phyloP scores from a whole-genome alignment of 2,797 vertebrate genomes.

The Eleutherodactylus coqui region DNA sequence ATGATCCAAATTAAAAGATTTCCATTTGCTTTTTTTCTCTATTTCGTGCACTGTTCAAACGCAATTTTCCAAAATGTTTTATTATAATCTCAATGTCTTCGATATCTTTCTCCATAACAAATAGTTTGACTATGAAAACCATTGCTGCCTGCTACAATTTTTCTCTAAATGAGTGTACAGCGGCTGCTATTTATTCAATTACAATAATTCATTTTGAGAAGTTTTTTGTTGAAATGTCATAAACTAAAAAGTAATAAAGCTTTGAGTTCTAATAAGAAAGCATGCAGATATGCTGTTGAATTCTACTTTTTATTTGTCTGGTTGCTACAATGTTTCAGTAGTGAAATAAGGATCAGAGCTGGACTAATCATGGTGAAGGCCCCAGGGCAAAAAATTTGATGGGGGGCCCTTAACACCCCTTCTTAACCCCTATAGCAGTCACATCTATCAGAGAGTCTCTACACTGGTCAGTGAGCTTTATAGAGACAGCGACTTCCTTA shows the following conservation, averaged over 20 bases:
- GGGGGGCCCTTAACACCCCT: neutral
- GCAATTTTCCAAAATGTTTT: constrained; percentile 46
- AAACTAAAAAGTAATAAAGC: constrained; percentile 50
- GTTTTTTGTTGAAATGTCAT: constrained; percentile 53
- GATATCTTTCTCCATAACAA: constrained; percentile 49
- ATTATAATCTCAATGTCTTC: constrained; percentile 48
- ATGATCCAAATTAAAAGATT: constrained; percentile 58
- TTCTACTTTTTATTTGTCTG: neutral
- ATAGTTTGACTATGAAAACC: constrained; percentile 58
- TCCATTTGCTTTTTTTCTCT: constrained; percentile 38
- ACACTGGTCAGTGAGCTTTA: neutral
- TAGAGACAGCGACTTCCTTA: neutral
- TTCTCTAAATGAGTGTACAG: constrained; percentile 39
- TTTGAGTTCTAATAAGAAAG: constrained; percentile 33
- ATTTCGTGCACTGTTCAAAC: constrained; percentile 25
- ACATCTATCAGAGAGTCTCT: neutral
- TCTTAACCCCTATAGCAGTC: neutral
- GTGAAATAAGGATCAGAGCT: neutral
- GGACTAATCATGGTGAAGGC: too few species aligned
- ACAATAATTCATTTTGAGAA: constrained; percentile 53
- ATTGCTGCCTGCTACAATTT: constrained; percentile 44
- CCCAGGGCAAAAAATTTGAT: neutral
- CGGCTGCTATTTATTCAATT: constrained; percentile 55
- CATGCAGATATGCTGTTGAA: neutral
- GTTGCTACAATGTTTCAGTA: neutral